Evolutionary conservation across 2,113 vertebrate species (phyloP), one percentile per base, ranked within the genome.

Genomic region (Myotis lucifugus): DNA sequence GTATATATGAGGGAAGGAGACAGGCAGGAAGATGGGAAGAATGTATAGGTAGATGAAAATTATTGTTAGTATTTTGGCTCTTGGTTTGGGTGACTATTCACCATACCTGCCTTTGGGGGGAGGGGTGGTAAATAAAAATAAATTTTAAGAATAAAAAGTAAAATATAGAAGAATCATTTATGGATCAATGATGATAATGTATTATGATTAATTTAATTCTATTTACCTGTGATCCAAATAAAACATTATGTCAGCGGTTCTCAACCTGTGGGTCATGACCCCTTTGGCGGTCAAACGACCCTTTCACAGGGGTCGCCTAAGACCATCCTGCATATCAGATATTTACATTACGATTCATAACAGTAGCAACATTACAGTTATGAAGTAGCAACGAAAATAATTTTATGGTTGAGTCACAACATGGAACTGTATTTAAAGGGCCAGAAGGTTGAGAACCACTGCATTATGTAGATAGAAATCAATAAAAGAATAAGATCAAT

Each of bases 71-170:
- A 40, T 64, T 67, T 78, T 72, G 52, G 81, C 52, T 90, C 37
- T 90, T 94, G 66, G 23, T 50, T 88, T 95, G 59, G 14, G 21
- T 77, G 14, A 19, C 8, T 90, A 81, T 90, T 90, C n/a, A 92
- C 48, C 54, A 66, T 66, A 66, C 7, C 15, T 48, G 72, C 85
- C 85, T 61, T 73, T 17, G 13, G 1, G 56, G 50, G 40, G 40
- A 23, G 81, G 21, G 1, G 10, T 46, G 2, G 17, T 76, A 85
- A 88, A 11, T 88, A 91, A 94, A 93, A 67, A 37, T 81, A 78
- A 84, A 64, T 18, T 76, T 89, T 17, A 29, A 79, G 88, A 78
- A 78, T 64, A 64, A 81, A 90, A 89, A 66, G 23, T 85, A 52
- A 86, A 52, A 84, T 23, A 19, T 91, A n/a, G 8, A 79, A 84